Percentiles rank a stretch among this genome's conserved stretches.
Conservation (phyloP, 1,140 invertebrate species). For the Dryas iulia region DNA sequence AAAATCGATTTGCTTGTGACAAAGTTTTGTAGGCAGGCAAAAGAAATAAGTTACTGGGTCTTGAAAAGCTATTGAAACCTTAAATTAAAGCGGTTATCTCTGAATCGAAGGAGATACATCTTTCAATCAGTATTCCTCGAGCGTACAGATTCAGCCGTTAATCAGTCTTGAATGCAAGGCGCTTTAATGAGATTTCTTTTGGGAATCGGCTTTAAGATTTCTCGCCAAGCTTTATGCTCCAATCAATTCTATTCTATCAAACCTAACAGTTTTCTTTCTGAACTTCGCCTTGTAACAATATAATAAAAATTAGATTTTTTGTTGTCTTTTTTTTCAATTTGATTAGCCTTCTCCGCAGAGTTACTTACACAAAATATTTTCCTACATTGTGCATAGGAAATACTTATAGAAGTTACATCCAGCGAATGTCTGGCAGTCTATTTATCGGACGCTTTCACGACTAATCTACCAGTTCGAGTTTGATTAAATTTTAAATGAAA, state of each 20-base stretch:
- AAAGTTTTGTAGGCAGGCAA: background rate
- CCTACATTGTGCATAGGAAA: no score
- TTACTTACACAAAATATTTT: no score
- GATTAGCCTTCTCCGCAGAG: background rate
- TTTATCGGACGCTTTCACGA: no score
- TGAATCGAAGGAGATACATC: slow-evolving; percentile 31
- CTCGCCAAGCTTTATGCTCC: slow-evolving; percentile 28
- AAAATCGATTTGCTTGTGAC: no score
- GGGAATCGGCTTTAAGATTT: slow-evolving; percentile 32
- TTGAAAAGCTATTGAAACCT: slow-evolving; percentile 26
- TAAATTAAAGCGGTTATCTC: slow-evolving; percentile 32
- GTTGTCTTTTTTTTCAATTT: background rate
- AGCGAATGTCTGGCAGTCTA: no score
- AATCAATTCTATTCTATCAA: slow-evolving; percentile 35
- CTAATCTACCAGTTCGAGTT: no score
- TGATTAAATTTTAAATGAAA: no score
- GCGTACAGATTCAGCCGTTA: slow-evolving; percentile 32
- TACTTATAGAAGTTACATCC: no score
- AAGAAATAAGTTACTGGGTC: slow-evolving; percentile 6
- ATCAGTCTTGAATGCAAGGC: slow-evolving; percentile 38
- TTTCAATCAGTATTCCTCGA: slow-evolving; percentile 39
- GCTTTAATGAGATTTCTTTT: slow-evolving; percentile 45
- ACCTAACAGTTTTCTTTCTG: slow-evolving; percentile 12
- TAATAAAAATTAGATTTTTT: background rate
- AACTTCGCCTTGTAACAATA: background rate